Conservation (phyloP, 2,888 invertebrate genomes). For the Myathropa florea region DNA sequence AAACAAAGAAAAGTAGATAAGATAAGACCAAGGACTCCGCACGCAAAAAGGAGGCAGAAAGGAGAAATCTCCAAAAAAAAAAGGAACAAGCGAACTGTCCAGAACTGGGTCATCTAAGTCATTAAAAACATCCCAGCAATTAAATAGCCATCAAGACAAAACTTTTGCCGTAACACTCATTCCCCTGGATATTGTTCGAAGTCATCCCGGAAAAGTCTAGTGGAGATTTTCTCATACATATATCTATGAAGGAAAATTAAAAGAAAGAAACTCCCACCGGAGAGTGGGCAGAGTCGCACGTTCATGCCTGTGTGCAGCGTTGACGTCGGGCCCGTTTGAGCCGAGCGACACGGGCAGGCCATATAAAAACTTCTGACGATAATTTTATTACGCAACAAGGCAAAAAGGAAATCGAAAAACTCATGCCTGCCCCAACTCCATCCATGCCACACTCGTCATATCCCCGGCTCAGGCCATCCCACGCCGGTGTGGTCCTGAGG, state of each 20-base stretch:
- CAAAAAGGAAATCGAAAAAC: constrained; percentile 32
- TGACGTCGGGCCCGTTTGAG: neutral
- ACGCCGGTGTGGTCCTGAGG: no score
- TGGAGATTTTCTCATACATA: constrained; percentile 25
- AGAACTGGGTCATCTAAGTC: constrained; percentile 41
- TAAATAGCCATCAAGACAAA: constrained; percentile 64
- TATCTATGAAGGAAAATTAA: constrained; percentile 9
- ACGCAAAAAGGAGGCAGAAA: neutral
- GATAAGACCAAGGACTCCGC: neutral
- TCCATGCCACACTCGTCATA: constrained; percentile 28
- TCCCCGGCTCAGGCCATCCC: no score
- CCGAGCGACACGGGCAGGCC: neutral
- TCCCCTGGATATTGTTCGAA: constrained; percentile 49
- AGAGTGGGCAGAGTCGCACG: neutral
- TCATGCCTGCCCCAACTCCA: no score
- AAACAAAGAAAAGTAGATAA: neutral
- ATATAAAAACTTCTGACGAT: constrained; percentile 58
- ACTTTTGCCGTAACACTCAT: constrained; percentile 58
- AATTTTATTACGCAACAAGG: constrained; percentile 58
- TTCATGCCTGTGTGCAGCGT: neutral
- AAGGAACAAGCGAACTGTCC: neutral
- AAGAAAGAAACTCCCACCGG: neutral
- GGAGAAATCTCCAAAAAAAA: neutral
- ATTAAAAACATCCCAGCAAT: constrained; percentile 65
- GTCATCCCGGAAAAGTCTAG: constrained; percentile 20